phyloP scores from a whole-genome alignment of 1,140 invertebrate genomes.

The Drosophila auraria region DNA sequence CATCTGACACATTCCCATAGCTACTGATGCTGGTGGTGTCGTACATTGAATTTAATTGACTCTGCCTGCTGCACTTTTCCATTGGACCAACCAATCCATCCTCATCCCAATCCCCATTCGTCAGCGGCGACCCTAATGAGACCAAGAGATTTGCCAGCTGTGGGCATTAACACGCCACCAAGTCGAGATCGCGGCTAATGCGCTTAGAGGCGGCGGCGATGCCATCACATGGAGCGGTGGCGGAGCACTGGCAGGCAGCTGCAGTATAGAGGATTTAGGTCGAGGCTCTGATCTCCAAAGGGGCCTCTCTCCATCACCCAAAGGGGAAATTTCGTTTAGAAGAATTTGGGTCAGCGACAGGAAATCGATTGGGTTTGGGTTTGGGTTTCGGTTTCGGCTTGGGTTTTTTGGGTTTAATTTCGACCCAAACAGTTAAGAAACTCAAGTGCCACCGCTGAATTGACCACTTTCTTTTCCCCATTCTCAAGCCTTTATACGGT shows the following conservation, averaged over 20 bases:
- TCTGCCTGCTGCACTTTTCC: constrained; percentile 45
- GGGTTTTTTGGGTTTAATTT: constrained; percentile 24
- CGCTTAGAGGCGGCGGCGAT: constrained; percentile 56
- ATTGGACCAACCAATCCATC: constrained; percentile 1
- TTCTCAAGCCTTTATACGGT: neutral
- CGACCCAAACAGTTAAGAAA: constrained; percentile 10
- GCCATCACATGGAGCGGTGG: constrained; percentile 18
- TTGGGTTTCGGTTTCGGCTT: constrained; percentile 29
- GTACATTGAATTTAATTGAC: constrained; percentile 62
- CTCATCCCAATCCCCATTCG: neutral
- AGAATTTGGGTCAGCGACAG: constrained; percentile 57
- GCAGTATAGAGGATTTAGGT: constrained; percentile 39
- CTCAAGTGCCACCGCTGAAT: constrained; percentile 18
- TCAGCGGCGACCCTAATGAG: constrained; percentile 51
- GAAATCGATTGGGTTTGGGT: constrained; percentile 51
- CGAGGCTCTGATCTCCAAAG: constrained; percentile 31
- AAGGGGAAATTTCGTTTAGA: constrained; percentile 4
- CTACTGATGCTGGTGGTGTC: constrained; percentile 25
- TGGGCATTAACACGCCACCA: constrained; percentile 42
- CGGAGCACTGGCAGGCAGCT: neutral
- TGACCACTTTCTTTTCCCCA: constrained; percentile 40
- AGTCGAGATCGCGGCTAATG: constrained; percentile 61
- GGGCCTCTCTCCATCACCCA: constrained; percentile 11
- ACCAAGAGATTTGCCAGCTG: constrained; percentile 71
- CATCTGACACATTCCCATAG: constrained; percentile 19